Percentiles rank a stretch among this genome's conserved stretches.
Conservation (phyloP, 2,113 vertebrate species). For the Psilopsiagon aymara region DNA sequence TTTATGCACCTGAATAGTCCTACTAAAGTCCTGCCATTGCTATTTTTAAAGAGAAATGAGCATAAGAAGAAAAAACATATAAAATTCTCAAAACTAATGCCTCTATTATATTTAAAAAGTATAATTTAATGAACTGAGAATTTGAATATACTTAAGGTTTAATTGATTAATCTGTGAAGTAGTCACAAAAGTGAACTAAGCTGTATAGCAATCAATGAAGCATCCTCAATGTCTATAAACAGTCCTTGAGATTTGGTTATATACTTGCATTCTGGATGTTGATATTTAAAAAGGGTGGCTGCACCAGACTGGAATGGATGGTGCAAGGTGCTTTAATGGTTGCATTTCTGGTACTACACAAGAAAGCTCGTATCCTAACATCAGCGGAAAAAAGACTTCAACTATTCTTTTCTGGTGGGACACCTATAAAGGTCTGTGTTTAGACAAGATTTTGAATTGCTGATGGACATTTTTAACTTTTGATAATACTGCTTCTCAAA, state of each 20-base stretch:
- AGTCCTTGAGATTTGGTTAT: not conserved
- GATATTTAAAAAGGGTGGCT: not conserved
- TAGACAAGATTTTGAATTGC: not conserved
- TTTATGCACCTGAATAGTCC: not conserved
- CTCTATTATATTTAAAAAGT: not conserved
- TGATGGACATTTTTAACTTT: not conserved
- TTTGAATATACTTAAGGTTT: not conserved
- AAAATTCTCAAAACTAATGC: not conserved
- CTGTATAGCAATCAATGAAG: not conserved
- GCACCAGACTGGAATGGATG: not conserved
- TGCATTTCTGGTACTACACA: not conserved
- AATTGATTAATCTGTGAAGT: not conserved
- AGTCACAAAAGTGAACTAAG: not conserved
- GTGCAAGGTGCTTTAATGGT: not conserved
- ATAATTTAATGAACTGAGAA: not conserved
- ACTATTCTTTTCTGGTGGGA: not conserved
- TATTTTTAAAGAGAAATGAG: not conserved
- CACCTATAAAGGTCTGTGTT: not conserved
- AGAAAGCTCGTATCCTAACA: not conserved
- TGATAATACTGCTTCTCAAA: slow-evolving; percentile 12
- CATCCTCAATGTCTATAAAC: not conserved
- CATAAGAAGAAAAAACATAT: not conserved
- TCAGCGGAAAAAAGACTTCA: not conserved
- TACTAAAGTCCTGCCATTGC: not conserved
- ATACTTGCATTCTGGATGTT: not conserved